phyloP scores from a whole-genome alignment of 1,140 invertebrate genomes.

The Drosophila lini region DNA sequence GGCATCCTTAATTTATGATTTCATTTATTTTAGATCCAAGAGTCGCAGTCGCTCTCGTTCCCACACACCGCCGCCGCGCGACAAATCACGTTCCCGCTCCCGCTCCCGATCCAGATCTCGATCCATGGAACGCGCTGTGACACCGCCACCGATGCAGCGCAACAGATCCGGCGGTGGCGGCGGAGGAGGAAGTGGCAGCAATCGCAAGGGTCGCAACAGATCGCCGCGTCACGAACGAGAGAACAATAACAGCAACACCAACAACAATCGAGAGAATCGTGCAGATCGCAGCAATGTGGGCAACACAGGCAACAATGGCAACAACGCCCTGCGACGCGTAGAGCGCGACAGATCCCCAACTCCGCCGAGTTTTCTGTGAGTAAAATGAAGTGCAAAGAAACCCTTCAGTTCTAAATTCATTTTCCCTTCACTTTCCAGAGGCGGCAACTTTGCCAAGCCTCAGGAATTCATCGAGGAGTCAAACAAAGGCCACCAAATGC shows the following conservation, averaged over 20 bases:
- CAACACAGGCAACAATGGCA: slow-evolving; percentile 9
- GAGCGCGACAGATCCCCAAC: slow-evolving; percentile 88
- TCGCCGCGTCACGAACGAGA: slow-evolving; percentile 78
- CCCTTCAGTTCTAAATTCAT: not conserved
- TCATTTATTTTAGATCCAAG: slow-evolving; percentile 84
- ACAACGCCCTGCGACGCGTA: slow-evolving; percentile 62
- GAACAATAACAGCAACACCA: slow-evolving; percentile 46
- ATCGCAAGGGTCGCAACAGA: slow-evolving; percentile 69
- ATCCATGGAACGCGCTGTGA: slow-evolving; percentile 51
- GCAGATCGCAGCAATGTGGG: slow-evolving; percentile 28
- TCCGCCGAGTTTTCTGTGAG: slow-evolving; percentile 92
- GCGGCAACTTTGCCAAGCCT: slow-evolving; percentile 85
- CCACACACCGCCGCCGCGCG: slow-evolving; percentile 41
- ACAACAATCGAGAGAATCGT: slow-evolving; percentile 50
- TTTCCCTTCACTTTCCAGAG: slow-evolving; percentile 42
- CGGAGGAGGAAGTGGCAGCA: slow-evolving; percentile 20
- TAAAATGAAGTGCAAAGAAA: slow-evolving; percentile 23
- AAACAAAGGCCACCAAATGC: slow-evolving; percentile 98
- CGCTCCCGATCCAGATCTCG: slow-evolving; percentile 87
- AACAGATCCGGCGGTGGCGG: slow-evolving; percentile 83
- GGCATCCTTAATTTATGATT: too few relatives aligned
- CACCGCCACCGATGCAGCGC: slow-evolving; percentile 57
- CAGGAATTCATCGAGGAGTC: slow-evolving; percentile 90
- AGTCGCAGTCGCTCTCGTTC: slow-evolving; percentile 86
- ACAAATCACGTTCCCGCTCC: slow-evolving; percentile 73